Evolutionary conservation across 2,888 invertebrate genomes (phyloP).

Genomic region (Antitype chi): DNA sequence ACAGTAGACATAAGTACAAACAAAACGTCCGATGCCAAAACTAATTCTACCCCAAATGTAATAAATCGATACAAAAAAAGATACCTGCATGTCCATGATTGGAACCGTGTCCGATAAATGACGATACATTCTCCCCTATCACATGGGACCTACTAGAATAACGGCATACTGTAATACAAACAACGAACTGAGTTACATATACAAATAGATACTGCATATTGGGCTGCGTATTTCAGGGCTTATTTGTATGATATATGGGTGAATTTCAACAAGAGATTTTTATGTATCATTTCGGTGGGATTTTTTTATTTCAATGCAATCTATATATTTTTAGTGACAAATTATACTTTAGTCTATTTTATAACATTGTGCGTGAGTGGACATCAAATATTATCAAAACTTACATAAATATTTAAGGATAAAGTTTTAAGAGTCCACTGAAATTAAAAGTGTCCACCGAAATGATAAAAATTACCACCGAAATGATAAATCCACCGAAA

Average conservation of each 20-base stretch:
- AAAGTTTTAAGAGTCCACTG: too few species aligned
- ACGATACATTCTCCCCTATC: conserved; percentile 45
- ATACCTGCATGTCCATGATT: conserved; percentile 51
- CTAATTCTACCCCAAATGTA: conserved; percentile 32
- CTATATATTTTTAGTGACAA: too few species aligned
- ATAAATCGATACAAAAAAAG: conserved; percentile 47
- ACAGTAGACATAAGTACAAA: conserved; percentile 6
- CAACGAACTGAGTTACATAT: conserved; percentile 26
- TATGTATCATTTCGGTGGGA: too few species aligned
- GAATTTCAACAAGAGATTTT: too few species aligned
- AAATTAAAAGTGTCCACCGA: too few species aligned
- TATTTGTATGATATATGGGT: background rate
- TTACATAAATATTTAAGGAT: too few species aligned
- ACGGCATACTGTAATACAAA: conserved; percentile 49
- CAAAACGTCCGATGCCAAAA: conserved; percentile 21
- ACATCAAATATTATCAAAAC: too few species aligned
- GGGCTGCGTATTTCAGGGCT: conserved; percentile 4
- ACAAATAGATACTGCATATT: conserved; percentile 24
- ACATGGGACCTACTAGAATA: conserved; percentile 53
- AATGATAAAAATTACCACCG: too few species aligned
- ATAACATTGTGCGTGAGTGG: too few species aligned
- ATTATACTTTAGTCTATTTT: too few species aligned
- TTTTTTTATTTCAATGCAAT: too few species aligned
- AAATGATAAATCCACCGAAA: too few species aligned
- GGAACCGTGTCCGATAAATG: conserved; percentile 54